These are phyloP conservation scores for Drosophila seclusa DNA, from an alignment of 2,888 invertebrate genomes.

Conservation along the genomic window DNA sequence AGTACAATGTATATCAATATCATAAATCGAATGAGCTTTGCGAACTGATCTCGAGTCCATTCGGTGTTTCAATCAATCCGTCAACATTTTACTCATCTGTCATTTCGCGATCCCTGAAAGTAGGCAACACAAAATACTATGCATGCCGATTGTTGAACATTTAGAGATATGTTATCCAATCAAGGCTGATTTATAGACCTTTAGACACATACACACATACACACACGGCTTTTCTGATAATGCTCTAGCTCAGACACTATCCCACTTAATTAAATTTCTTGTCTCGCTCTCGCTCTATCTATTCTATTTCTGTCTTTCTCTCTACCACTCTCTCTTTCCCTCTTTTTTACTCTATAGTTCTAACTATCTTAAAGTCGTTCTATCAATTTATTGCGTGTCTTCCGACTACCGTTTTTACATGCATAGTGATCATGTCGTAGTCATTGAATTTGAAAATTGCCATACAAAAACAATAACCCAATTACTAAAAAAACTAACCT, in stretches of 20 bases:
- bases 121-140: constrained; percentile 6
- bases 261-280: background rate
- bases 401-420: constrained; percentile 34
- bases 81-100: constrained; percentile 23
- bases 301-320: constrained; percentile 13
- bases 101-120: constrained; percentile 12
- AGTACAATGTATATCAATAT: constrained; percentile 27
- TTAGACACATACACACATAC: constrained; percentile 12
- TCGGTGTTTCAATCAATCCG: constrained; percentile 19
- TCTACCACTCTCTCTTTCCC: constrained; percentile 4
- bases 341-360: constrained; percentile 14
- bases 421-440: constrained; percentile 67
- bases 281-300: constrained; percentile 4
- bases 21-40: constrained; percentile 18
- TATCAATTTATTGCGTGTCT: constrained; percentile 18
- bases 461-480: constrained; percentile 39
- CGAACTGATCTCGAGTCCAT: constrained; percentile 10
- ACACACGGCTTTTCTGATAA: constrained; percentile 14
- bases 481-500: constrained; percentile 43
- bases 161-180: constrained; percentile 23
- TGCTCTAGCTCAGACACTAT: constrained; percentile 15
- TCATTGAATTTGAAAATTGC: constrained; percentile 54
- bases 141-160: constrained; percentile 29
- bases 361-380: constrained; percentile 16
- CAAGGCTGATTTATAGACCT: constrained; percentile 1